Conservation (phyloP, 2,888 invertebrate species). For the Boloria euphrosyne region DNA sequence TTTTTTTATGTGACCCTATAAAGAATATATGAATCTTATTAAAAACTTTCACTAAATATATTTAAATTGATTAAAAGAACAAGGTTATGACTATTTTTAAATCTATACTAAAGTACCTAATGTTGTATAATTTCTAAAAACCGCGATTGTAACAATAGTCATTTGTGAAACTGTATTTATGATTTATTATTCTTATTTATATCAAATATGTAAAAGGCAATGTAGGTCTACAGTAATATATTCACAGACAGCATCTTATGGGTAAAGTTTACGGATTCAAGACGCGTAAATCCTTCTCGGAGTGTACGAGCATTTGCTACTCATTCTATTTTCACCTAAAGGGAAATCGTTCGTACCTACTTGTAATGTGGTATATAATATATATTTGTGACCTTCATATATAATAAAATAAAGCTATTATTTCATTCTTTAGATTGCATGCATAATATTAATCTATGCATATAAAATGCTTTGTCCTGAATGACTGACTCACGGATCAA, state of each 20-base stretch:
- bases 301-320: not conserved
- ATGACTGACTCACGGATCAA: too few relatives aligned
- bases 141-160: not conserved
- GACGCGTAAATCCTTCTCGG: slow-evolving; percentile 1
- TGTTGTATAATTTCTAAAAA: too few relatives aligned
- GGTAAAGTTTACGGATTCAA: slow-evolving; percentile 1
- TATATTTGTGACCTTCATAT: not conserved
- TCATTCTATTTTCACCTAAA: not conserved
- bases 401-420: too few relatives aligned
- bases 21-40: too few relatives aligned
- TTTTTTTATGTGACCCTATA: too few relatives aligned
- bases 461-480: too few relatives aligned
- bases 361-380: not conserved
- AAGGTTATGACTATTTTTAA: too few relatives aligned
- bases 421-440: too few relatives aligned
- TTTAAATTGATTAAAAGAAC: too few relatives aligned
- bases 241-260: not conserved
- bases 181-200: not conserved
- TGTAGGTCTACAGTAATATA: not conserved
- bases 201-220: not conserved
- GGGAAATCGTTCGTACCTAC: not conserved
- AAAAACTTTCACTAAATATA: too few relatives aligned
- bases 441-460: too few relatives aligned
- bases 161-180: not conserved
- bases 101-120: too few relatives aligned